Percentiles rank a stretch among this genome's conserved stretches.
These are phyloP conservation scores for Apogon talboti DNA, from an alignment of 2,797 vertebrate genomes.

Conservation along the genomic window DNA sequence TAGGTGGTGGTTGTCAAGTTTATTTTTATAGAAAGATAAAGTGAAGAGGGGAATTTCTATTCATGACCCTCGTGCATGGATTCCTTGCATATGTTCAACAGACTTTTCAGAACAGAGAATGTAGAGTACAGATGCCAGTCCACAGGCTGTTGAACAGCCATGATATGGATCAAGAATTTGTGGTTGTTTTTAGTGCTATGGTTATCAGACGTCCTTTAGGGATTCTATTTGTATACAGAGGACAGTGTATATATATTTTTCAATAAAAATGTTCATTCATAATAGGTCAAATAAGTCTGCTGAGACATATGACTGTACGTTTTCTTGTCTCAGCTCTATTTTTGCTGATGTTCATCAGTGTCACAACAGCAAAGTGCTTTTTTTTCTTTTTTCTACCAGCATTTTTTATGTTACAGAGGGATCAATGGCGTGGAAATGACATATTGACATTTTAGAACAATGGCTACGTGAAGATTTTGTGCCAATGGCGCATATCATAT, in stretches of 20 bases:
- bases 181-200: not conserved
- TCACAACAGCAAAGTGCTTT: conserved; percentile 20
- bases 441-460: conserved; percentile 25
- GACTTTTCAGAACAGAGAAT: not conserved
- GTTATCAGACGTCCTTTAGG: conserved; percentile 4
- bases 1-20: conserved; percentile 11
- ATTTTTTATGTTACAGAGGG: conserved; percentile 2
- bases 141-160: not conserved
- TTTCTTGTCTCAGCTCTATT: conserved; percentile 1
- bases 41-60: not conserved
- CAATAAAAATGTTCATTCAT: conserved; percentile 8
- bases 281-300: conserved; percentile 17
- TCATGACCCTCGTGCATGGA: not conserved
- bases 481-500: too few relatives aligned
- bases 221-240: not conserved
- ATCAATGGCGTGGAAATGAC: conserved; percentile 6
- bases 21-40: conserved; percentile 17
- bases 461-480: conserved; percentile 1
- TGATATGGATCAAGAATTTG: conserved; percentile 24
- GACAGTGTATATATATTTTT: not conserved
- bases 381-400: conserved; percentile 8
- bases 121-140: not conserved
- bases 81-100: conserved; percentile 5
- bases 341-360: conserved; percentile 12
- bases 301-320: conserved; percentile 3